Base-by-base conservation (phyloP, 2,113 vertebrate species). In the Catharus bicknelli region DNA sequence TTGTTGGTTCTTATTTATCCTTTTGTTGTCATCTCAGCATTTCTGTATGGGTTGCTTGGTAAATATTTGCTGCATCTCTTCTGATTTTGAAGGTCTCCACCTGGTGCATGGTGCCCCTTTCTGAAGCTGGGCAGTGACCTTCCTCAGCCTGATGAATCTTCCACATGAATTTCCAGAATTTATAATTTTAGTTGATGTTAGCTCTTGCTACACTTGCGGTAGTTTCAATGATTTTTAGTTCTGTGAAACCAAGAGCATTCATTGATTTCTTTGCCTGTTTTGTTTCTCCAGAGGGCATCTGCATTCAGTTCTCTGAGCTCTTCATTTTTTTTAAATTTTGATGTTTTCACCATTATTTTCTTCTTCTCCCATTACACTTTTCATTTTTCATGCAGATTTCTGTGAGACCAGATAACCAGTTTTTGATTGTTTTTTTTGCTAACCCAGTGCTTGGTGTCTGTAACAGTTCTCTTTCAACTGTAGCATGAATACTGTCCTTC, bases 131-230 rank as follows among this genome's bases (percentile, higher is more conserved):
- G 7, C 38, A 54, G 0, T 55, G 38, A 18, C 22, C 10, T 36
- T 38, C 18, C 53, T 27, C 58, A 47, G 45, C 19, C 50, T n/a
- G 27, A 27, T 34, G 4, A 19, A 26, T 45, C 16, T 55, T 54
- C 23, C 22, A 30, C 4, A 3, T 20, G 7, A 45, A 32, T 66
- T 66, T 57, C 15, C 29, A 58, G 11, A 47, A 48, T 32, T 11
- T 2, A 5, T 21, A 4, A 10, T 34, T 50, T 34, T 13, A 45
- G 16, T n/a, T 62, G 27, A 5, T 0, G 0, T 1, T 40, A 34
- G 23, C 17, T 59, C 14, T 48, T 0, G 0, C 34, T 79, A 2
- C 3, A 5, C 36, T 48, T 48, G n/a, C 5, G 9, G 20, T 15
- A 13, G 4, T 58, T 75, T 42, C 14, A 34, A 0, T 82, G 18